phyloP scores from a whole-genome alignment of 37 sponge, comb jelly and placozoan genomes.

The Chondrosia reniformis region DNA sequence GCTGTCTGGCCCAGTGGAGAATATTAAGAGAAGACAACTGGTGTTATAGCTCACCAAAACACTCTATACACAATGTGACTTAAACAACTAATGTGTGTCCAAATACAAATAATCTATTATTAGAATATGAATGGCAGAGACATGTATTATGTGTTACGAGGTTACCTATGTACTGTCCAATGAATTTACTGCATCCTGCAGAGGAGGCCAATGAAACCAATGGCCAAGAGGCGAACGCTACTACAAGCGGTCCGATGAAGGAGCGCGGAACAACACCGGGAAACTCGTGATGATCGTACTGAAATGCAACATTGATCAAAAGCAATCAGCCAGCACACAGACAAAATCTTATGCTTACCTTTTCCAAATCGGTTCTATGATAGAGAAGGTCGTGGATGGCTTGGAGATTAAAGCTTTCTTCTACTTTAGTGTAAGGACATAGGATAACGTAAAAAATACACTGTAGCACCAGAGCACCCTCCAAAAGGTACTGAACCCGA shows the following conservation, averaged over 20 bases:
- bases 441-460: conserved; percentile 50
- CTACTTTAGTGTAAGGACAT: conserved; percentile 96
- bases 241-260: conserved; percentile 77
- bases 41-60: too few relatives aligned
- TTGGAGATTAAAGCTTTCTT: conserved; percentile 99
- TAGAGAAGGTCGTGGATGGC: conserved; percentile 94
- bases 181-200: conserved; percentile 34
- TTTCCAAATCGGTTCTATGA: conserved; percentile 64
- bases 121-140: background rate
- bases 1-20: too few relatives aligned
- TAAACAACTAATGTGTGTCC: background rate
- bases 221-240: conserved; percentile 54
- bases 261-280: conserved; percentile 92
- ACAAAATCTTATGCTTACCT: conserved; percentile 35
- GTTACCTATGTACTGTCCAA: conserved; percentile 72
- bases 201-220: conserved; percentile 35
- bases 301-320: background rate
- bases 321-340: background rate
- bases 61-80: too few relatives aligned
- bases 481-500: too few relatives aligned
- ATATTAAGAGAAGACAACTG: too few relatives aligned
- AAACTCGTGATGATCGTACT: conserved; percentile 92
- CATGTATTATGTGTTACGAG: too few relatives aligned
- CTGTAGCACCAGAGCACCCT: conserved; percentile 21
- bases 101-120: conserved; percentile 4